A percentile compares a stretch with the other conserved stretches of the same genome.
Conservation (phyloP, 2,113 vertebrate genomes). For the Callospermophilus lateralis region DNA sequence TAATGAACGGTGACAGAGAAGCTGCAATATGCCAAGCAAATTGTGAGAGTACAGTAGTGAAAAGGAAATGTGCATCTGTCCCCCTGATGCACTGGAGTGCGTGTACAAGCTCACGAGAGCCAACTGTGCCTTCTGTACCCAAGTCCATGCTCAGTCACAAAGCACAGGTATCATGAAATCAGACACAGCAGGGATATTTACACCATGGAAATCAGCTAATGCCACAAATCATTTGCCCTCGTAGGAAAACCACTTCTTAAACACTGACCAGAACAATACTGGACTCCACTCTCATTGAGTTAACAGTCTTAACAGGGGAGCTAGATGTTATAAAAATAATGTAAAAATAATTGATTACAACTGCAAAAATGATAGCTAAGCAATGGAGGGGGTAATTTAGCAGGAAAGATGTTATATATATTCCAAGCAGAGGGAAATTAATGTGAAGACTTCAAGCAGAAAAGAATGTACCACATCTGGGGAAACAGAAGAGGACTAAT, state of each 20-base stretch:
- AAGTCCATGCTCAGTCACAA: neutral
- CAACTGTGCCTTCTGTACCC: neutral
- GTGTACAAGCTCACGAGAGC: rapidly evolving
- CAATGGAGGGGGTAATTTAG: neutral
- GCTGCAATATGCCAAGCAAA: neutral
- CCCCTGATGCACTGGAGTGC: rapidly evolving
- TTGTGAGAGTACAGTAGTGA: neutral
- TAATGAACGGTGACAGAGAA: neutral
- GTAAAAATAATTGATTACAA: neutral
- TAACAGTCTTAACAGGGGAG: neutral
- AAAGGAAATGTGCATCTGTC: neutral
- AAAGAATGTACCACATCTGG: neutral
- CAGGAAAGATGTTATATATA: neutral
- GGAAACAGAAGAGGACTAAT: neutral
- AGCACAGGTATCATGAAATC: neutral
- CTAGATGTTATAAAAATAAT: neutral
- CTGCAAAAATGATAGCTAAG: neutral
- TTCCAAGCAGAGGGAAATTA: neutral
- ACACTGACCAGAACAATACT: neutral
- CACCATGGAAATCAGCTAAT: neutral
- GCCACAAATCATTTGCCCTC: neutral
- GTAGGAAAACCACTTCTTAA: neutral
- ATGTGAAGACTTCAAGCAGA: neutral
- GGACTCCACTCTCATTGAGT: neutral
- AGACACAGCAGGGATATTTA: neutral